Percentiles rank a stretch among this genome's conserved stretches.
Evolutionary conservation across 64 coral and sea anemone genomes (phyloP).

Genomic region (Porites australiensis): DNA sequence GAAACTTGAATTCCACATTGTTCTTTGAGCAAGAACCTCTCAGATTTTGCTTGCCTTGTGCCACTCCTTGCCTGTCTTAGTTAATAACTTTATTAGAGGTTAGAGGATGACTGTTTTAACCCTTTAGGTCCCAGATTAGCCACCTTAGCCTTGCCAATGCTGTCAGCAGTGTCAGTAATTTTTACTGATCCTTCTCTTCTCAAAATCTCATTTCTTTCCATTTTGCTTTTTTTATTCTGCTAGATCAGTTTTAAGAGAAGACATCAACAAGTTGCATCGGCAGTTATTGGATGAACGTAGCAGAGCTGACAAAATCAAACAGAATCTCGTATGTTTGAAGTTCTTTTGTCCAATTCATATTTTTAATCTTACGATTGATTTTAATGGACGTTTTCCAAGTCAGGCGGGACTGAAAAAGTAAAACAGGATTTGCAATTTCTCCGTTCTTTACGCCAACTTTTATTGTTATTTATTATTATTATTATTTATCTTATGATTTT

Average conservation of each 20-base stretch:
- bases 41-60: no score
- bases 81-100: no score
- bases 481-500: no score
- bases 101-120: no score
- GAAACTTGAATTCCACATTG: no score
- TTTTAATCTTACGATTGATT: not conserved
- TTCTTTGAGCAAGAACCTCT: no score
- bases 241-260: conserved; percentile 72
- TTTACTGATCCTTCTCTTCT: not conserved
- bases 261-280: conserved; percentile 56
- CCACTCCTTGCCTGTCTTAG: no score
- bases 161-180: not conserved
- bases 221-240: not conserved
- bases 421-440: no score
- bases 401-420: no score
- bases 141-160: no score
- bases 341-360: not conserved
- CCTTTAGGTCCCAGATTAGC: no score
- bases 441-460: no score
- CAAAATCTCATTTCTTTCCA: not conserved
- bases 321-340: conserved; percentile 60
- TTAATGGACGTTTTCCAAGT: not conserved
- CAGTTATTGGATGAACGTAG: conserved; percentile 76
- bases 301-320: conserved; percentile 29
- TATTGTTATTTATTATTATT: not conserved